Evolutionary conservation across 2,113 vertebrate genomes (phyloP).

Genomic region (Pyrgilauda ruficollis): DNA sequence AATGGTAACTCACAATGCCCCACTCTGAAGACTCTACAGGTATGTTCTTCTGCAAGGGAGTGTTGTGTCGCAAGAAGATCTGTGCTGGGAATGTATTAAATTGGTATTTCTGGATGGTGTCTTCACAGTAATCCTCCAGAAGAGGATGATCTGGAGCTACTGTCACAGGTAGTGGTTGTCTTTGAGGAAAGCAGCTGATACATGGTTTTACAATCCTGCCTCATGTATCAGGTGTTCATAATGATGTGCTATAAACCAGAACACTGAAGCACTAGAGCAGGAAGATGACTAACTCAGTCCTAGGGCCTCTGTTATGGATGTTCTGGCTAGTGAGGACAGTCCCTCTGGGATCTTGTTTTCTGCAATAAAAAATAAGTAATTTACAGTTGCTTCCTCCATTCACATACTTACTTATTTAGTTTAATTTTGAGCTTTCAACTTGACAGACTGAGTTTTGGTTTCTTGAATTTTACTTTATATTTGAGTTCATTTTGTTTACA

Average conservation of each 20-base stretch:
- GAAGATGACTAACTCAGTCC: not conserved
- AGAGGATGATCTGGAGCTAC: not conserved
- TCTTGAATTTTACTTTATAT: not conserved
- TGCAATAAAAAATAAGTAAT: not conserved
- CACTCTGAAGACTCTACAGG: not conserved
- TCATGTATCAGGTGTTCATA: not conserved
- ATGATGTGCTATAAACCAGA: not conserved
- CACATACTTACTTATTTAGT: not conserved
- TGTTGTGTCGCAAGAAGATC: not conserved
- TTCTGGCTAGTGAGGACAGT: not conserved
- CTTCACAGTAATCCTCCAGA: not conserved
- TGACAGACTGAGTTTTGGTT: not conserved
- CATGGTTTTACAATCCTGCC: not conserved
- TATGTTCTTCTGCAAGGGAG: not conserved
- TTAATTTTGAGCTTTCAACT: not conserved
- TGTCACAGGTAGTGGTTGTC: not conserved
- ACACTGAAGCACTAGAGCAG: not conserved
- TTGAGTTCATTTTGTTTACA: not conserved
- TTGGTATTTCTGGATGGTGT: not conserved
- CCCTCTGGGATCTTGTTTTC: not conserved
- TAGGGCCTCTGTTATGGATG: not conserved
- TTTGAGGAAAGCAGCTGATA: not conserved
- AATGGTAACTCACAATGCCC: not conserved
- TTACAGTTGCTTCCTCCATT: not conserved
- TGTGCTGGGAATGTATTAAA: not conserved